Conservation (phyloP, 2,113 vertebrate genomes). For the Lamprotornis superbus region DNA sequence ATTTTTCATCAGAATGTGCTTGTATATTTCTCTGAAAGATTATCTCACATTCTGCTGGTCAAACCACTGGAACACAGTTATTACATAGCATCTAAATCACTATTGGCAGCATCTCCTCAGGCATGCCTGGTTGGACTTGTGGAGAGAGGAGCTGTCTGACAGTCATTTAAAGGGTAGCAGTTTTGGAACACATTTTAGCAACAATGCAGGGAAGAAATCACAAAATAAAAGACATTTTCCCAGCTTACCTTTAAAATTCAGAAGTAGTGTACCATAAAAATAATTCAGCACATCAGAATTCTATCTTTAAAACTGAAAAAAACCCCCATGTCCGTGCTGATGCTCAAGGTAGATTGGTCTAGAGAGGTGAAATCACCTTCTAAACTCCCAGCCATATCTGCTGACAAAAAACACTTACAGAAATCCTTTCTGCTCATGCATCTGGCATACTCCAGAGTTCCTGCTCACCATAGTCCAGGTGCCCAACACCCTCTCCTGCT, state of each 20-base stretch:
- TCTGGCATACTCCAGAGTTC: background rate
- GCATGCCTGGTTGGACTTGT: background rate
- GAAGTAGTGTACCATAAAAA: background rate
- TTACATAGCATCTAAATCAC: background rate
- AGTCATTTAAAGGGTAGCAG: background rate
- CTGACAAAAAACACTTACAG: background rate
- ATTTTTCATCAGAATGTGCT: background rate
- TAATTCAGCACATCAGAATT: background rate
- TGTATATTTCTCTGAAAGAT: background rate
- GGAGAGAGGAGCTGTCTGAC: background rate
- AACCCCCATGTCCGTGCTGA: background rate
- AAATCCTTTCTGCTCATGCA: background rate
- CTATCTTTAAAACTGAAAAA: background rate
- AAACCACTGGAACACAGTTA: background rate
- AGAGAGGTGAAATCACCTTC: background rate
- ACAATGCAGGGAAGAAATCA: background rate
- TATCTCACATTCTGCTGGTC: background rate
- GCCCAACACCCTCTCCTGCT: background rate
- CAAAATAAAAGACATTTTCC: background rate
- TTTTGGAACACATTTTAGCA: background rate
- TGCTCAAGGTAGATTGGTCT: background rate
- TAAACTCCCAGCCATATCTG: background rate
- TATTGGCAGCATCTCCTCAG: background rate
- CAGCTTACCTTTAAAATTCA: background rate
- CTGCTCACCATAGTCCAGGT: background rate